phyloP scores from a whole-genome alignment of 1,140 invertebrate species.

The Drosophila paulistorum region DNA sequence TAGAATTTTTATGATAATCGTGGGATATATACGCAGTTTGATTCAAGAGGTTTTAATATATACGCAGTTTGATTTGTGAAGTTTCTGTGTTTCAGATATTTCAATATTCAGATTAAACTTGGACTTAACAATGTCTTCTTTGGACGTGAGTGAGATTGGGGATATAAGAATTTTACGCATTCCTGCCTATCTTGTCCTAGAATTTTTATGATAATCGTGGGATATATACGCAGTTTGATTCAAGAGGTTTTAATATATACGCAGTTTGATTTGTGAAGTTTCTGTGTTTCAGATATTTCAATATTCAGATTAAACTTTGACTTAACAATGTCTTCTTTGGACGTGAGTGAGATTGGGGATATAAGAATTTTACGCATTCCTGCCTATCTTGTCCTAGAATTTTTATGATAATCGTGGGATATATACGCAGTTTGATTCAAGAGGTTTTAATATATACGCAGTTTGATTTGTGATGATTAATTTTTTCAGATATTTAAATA shows the following conservation, averaged over 20 bases:
- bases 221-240: neutral
- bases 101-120: neutral
- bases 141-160: neutral
- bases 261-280: neutral
- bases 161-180: neutral
- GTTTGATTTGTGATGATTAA: neutral
- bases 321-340: too few relatives aligned
- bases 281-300: neutral
- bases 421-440: slow-evolving; percentile 6
- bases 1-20: neutral
- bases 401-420: neutral
- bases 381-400: neutral
- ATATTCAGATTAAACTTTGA: too few relatives aligned
- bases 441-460: too few relatives aligned
- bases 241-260: neutral
- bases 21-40: neutral
- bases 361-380: neutral
- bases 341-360: neutral
- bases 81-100: neutral
- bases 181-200: neutral
- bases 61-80: neutral
- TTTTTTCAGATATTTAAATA: neutral
- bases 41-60: neutral
- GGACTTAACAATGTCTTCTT: neutral
- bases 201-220: neutral